phyloP scores from a whole-genome alignment of 92 coral and sea anemone species.

The Diadumene lineata region DNA sequence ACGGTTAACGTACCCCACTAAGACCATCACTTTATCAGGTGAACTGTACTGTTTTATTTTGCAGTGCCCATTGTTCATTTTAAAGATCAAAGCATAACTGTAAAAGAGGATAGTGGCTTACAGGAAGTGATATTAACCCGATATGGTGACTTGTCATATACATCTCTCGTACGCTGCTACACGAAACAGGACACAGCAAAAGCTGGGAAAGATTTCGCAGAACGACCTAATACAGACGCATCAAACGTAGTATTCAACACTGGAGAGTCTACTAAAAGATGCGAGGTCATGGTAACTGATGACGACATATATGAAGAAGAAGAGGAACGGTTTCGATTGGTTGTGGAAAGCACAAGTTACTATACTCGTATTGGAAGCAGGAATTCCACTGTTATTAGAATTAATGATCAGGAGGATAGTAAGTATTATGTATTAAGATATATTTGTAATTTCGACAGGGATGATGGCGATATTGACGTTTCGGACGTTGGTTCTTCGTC shows the following conservation, averaged over 20 bases:
- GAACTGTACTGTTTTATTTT: background rate
- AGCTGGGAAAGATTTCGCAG: conserved; percentile 75
- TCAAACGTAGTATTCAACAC: conserved; percentile 72
- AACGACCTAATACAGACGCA: conserved; percentile 72
- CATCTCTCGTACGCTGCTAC: conserved; percentile 81
- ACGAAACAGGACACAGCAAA: conserved; percentile 81
- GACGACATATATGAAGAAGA: conserved; percentile 70
- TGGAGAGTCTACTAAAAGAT: conserved; percentile 68
- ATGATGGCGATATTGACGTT: too few species aligned
- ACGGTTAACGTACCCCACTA: too few species aligned
- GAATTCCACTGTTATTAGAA: conserved; percentile 61
- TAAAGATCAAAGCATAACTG: conserved; percentile 37
- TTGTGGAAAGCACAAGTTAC: conserved; percentile 47
- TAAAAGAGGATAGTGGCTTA: conserved; percentile 59
- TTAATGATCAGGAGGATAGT: conserved; percentile 79
- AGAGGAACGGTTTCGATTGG: conserved; percentile 74
- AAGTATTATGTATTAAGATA: too few species aligned
- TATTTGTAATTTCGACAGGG: too few species aligned
- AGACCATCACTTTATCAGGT: too few species aligned
- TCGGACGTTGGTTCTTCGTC: too few species aligned
- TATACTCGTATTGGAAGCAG: conserved; percentile 67
- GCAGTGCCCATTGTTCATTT: conserved; percentile 86
- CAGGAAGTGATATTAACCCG: conserved; percentile 71
- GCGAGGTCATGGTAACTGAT: conserved; percentile 67
- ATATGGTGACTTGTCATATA: conserved; percentile 74